These are phyloP conservation scores for Polyommatus iphigenia DNA, from an alignment of 2,888 invertebrate species.

Conservation along the genomic window DNA sequence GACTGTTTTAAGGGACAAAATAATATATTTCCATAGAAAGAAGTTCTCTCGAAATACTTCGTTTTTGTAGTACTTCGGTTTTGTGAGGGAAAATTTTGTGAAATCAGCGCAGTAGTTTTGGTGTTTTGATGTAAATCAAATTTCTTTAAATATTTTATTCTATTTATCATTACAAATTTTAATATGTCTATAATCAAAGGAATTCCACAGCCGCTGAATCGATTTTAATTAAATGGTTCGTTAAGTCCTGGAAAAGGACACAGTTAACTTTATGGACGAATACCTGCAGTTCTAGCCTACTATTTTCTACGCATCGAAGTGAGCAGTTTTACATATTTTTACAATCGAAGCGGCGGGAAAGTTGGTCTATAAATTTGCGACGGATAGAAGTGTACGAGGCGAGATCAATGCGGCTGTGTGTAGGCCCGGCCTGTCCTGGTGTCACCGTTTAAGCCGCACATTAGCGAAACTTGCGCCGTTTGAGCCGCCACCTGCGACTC, in stretches of 20 bases:
- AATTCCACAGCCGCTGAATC: neutral
- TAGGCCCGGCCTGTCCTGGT: conserved; percentile 49
- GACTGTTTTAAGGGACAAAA: too few relatives aligned
- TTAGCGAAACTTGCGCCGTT: conserved; percentile 76
- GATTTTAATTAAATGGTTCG: too few relatives aligned
- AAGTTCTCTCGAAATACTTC: too few relatives aligned
- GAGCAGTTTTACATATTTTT: neutral
- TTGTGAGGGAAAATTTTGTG: too few relatives aligned
- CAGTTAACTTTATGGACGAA: too few relatives aligned
- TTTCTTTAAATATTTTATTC: too few relatives aligned
- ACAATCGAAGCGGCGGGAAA: neutral
- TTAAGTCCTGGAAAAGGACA: too few relatives aligned
- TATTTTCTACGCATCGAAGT: neutral
- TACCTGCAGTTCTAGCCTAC: neutral
- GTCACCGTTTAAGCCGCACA: conserved; percentile 78
- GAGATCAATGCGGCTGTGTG: conserved; percentile 42
- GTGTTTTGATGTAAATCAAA: too few relatives aligned
- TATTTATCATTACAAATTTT: neutral
- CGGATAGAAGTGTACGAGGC: conserved; percentile 33
- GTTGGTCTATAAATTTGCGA: neutral
- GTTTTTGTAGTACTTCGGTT: too few relatives aligned
- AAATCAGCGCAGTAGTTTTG: too few relatives aligned
- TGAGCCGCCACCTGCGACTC: conserved; percentile 68
- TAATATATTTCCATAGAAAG: too few relatives aligned
- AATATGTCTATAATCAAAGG: neutral